These are phyloP conservation scores for Paraescarpia echinospica DNA, from an alignment of 1,140 invertebrate genomes.

Conservation along the genomic window DNA sequence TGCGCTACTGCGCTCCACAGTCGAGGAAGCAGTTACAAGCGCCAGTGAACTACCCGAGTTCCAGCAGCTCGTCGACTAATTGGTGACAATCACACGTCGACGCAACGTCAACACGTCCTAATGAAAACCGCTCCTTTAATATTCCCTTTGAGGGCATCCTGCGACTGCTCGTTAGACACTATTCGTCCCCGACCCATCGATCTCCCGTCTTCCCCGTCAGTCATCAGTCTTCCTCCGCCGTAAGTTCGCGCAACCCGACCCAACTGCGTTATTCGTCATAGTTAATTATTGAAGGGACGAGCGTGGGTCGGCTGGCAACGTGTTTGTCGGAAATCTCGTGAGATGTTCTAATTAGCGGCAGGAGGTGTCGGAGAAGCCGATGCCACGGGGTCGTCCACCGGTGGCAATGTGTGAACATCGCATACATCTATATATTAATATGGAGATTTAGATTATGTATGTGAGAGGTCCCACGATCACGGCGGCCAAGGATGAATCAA, in stretches of 20 bases:
- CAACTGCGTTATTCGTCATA: background rate
- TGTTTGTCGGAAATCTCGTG: background rate
- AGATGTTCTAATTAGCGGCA: conserved; percentile 1
- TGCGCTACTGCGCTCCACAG: no score
- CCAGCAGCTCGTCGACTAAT: background rate
- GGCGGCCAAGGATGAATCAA: no score
- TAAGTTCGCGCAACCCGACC: background rate
- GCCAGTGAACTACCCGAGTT: background rate
- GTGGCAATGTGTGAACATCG: background rate
- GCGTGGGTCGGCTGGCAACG: background rate
- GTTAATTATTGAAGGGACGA: background rate
- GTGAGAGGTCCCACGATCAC: no score
- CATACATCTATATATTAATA: background rate
- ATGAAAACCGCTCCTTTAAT: background rate
- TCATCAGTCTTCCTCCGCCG: background rate
- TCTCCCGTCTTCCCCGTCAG: conserved; percentile 2
- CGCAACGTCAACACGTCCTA: background rate
- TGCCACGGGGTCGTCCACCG: background rate
- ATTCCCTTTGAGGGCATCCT: background rate
- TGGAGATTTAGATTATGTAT: no score
- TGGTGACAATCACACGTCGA: background rate
- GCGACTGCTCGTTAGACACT: background rate
- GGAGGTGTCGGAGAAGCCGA: background rate
- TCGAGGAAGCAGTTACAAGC: no score
- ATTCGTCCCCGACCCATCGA: background rate